Conservation (phyloP, 2,888 invertebrate species). For the Capitulum mitella region DNA sequence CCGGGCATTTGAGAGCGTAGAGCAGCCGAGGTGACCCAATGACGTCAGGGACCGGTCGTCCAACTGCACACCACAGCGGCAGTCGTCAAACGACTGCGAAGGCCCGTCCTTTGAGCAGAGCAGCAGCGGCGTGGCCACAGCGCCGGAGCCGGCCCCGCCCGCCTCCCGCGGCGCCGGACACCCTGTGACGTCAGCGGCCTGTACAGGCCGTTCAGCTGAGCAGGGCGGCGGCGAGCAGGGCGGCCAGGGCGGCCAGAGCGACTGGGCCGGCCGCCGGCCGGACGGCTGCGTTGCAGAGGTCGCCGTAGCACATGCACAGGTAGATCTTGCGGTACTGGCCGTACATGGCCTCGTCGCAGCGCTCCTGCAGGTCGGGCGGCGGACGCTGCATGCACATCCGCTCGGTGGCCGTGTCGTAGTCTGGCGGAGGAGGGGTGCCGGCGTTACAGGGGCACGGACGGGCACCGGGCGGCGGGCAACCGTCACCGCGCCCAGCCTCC, state of each 20-base stretch:
- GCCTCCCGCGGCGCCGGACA: no score
- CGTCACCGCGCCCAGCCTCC: no score
- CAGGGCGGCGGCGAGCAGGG: not conserved
- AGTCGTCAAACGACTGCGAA: no score
- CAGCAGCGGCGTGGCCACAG: no score
- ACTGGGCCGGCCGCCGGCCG: not conserved
- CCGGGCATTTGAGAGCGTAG: no score
- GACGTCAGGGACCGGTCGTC: no score
- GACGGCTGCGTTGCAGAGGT: constrained; percentile 63
- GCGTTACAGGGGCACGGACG: no score
- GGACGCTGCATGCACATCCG: constrained; percentile 78
- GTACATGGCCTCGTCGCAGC: constrained; percentile 78
- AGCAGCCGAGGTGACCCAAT: no score
- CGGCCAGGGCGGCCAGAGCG: constrained; percentile 34
- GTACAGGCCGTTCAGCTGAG: constrained; percentile 19
- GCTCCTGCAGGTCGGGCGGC: constrained; percentile 78
- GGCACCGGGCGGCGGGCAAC: no score
- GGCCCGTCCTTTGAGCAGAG: no score
- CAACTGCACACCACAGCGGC: no score
- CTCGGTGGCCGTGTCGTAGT: constrained; percentile 79
- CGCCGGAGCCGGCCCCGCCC: no score
- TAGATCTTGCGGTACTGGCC: constrained; percentile 58
- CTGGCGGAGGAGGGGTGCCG: constrained; percentile 50
- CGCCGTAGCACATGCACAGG: constrained; percentile 86
- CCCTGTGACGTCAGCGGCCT: constrained; percentile 13